Base-by-base conservation (phyloP, 2,797 vertebrate species). In the Urocyon cinereoargenteus region DNA sequence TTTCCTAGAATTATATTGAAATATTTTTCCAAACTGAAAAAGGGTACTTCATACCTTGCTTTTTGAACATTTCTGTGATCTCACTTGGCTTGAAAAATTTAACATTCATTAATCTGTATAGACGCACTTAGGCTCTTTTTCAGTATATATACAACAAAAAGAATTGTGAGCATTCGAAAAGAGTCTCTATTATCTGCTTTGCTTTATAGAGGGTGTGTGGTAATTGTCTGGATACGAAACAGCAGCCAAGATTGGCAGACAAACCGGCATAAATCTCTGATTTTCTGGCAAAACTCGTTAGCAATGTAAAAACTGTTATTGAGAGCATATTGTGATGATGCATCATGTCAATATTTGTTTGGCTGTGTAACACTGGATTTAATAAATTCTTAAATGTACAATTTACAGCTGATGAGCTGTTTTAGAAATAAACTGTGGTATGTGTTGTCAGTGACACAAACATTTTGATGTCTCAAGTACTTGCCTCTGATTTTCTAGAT, bases 291-390 rank as follows among this genome's bases (percentile, higher is more conserved):
- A 88, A 96, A 53, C 81, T 88, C 2, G 0, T 95, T 85, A 75
- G 91, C 72, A 84, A 93, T 97, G 77, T 92, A 96, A 95, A 98
- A 98, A 62, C 96, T 97, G 97, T 95, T 95, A 92, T 92, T 96
- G 93, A 83, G 94, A 97, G 85, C 97, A 97, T 97, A 97, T 97
- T 97, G 95, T 97, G 93, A 96, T 97, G 93, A 53, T 90, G 8
- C 70, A 91, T 82, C 77, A 61, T 97, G 97, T 97, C 97, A 97
- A 91, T 97, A 96, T 98, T 98, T 98, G 92, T 97, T 97, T 96
- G 93, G 84, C 90, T 97, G 95, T 91, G 81, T 94, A 90, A 86
- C 91, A 77, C 79, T 97, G 64, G 64, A 73, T 97, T 97, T 97
- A 95, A 93, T 98, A 90, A 92, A 70, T 93, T 93, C 72, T 93